A percentile compares a stretch with the other conserved stretches of the same genome.
Conservation (phyloP, 2,888 invertebrate genomes). For the Calameuta pallipes region DNA sequence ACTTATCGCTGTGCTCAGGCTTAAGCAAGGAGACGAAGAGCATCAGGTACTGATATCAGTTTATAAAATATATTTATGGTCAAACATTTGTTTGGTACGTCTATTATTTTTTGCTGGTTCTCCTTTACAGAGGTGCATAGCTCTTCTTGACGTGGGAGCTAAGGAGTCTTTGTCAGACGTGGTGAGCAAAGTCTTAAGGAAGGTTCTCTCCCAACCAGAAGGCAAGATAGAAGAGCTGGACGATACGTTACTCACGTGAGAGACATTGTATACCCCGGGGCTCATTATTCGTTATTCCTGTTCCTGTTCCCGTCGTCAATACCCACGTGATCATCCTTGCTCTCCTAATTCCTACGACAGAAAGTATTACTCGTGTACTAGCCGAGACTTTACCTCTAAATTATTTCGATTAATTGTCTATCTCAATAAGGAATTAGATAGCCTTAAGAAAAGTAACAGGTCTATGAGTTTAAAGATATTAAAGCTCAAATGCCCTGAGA, state of each 20-base stretch:
- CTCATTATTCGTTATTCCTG: constrained; percentile 36
- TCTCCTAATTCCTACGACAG: constrained; percentile 29
- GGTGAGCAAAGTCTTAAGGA: constrained; percentile 87
- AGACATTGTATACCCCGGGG: constrained; percentile 49
- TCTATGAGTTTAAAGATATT: constrained; percentile 36
- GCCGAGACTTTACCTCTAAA: constrained; percentile 31
- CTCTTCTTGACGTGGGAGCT: constrained; percentile 86
- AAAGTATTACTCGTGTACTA: constrained; percentile 31
- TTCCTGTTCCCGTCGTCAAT: constrained; percentile 31
- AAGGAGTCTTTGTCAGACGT: constrained; percentile 90
- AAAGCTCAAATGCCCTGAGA: constrained; percentile 32
- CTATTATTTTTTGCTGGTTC: not conserved
- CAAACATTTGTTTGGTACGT: not conserved
- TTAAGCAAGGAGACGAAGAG: constrained; percentile 79
- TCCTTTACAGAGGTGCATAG: constrained; percentile 75
- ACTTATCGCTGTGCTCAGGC: constrained; percentile 84
- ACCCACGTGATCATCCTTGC: constrained; percentile 11
- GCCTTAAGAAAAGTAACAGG: constrained; percentile 31
- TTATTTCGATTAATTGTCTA: constrained; percentile 39
- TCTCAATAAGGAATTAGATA: constrained; percentile 42
- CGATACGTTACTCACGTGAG: constrained; percentile 88
- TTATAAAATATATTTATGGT: constrained; percentile 7
- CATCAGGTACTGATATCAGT: constrained; percentile 71
- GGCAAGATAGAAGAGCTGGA: constrained; percentile 93
- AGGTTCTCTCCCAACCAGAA: constrained; percentile 80